Evolutionary conservation across 1,140 invertebrate species (phyloP).

Genomic region (Brachionus manjavacas): DNA sequence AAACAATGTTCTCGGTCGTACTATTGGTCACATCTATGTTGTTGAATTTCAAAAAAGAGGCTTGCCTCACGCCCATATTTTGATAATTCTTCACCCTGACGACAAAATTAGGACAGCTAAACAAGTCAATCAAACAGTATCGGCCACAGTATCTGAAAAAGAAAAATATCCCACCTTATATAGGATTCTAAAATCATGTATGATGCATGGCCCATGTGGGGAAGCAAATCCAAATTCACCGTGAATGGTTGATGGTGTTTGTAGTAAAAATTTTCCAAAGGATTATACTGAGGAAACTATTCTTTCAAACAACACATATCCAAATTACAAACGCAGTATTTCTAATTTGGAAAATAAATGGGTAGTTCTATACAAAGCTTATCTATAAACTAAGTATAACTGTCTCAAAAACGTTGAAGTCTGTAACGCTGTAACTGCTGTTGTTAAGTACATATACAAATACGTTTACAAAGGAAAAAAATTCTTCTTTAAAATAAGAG

Average conservation of each 20-base stretch:
- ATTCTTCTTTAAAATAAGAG: too few relatives aligned
- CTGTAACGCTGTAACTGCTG: conserved; percentile 43
- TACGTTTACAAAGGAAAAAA: conserved; percentile 52
- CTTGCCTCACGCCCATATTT: too few relatives aligned
- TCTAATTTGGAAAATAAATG: neutral
- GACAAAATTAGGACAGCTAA: conserved; percentile 35
- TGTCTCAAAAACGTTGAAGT: conserved; percentile 46
- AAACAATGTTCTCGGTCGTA: too few relatives aligned
- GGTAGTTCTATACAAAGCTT: conserved; percentile 44
- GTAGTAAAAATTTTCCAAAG: conserved; percentile 46
- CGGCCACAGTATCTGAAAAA: conserved; percentile 44
- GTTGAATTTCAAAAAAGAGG: too few relatives aligned
- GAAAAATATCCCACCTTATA: conserved; percentile 39
- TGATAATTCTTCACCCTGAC: too few relatives aligned
- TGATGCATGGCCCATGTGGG: too few relatives aligned
- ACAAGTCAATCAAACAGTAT: conserved; percentile 42
- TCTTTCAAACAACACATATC: conserved; percentile 44
- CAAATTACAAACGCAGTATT: conserved; percentile 5
- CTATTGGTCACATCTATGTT: too few relatives aligned
- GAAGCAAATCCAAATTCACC: conserved; percentile 43
- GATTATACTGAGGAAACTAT: too few relatives aligned
- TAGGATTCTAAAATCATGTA: conserved; percentile 40
- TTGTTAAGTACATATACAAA: conserved; percentile 52
- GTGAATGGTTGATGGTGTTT: conserved; percentile 47
- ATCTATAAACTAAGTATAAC: conserved; percentile 41